A percentile compares a stretch with the other conserved stretches of the same genome.
Conservation (phyloP, 2,113 vertebrate genomes). For the Spea multiplicata region DNA sequence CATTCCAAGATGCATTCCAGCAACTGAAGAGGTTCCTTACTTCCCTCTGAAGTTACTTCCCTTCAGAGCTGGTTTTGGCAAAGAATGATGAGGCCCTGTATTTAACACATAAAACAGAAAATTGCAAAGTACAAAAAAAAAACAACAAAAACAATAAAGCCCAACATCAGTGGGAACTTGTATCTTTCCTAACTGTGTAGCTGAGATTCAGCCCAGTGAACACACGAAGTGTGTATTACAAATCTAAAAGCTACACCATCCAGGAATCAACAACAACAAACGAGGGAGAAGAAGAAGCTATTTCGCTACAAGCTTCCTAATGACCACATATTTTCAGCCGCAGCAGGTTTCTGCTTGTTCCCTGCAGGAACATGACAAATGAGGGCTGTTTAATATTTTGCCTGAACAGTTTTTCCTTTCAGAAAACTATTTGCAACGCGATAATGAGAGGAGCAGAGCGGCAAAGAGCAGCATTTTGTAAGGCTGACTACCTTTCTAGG, state of each 20-base stretch:
- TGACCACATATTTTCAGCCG: slow-evolving; percentile 60
- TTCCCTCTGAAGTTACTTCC: not conserved
- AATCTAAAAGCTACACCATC: slow-evolving; percentile 51
- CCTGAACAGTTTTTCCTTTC: slow-evolving; percentile 67
- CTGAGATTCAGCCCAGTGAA: slow-evolving; percentile 46
- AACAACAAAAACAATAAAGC: not conserved
- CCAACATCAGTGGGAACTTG: slow-evolving; percentile 28
- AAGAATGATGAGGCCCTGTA: slow-evolving; percentile 35
- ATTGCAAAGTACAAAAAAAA: slow-evolving; percentile 24
- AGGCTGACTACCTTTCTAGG: slow-evolving; percentile 64
- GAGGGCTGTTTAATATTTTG: slow-evolving; percentile 70
- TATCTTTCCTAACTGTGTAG: slow-evolving; percentile 40
- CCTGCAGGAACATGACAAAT: slow-evolving; percentile 66
- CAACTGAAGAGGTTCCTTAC: slow-evolving; percentile 48
- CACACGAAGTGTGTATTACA: slow-evolving; percentile 56
- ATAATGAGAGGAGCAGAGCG: slow-evolving; percentile 63
- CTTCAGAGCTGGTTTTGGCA: slow-evolving; percentile 16
- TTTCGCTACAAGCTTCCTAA: slow-evolving; percentile 59
- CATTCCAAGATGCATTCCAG: not conserved
- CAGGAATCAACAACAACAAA: slow-evolving; percentile 26
- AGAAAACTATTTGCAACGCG: slow-evolving; percentile 65
- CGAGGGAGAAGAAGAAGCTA: slow-evolving; percentile 58
- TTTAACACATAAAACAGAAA: slow-evolving; percentile 42
- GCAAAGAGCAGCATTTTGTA: slow-evolving; percentile 59
- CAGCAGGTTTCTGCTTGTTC: slow-evolving; percentile 56